These are phyloP conservation scores for Atopsyche davidsoni DNA, from an alignment of 1,140 invertebrate species.

Conservation along the genomic window DNA sequence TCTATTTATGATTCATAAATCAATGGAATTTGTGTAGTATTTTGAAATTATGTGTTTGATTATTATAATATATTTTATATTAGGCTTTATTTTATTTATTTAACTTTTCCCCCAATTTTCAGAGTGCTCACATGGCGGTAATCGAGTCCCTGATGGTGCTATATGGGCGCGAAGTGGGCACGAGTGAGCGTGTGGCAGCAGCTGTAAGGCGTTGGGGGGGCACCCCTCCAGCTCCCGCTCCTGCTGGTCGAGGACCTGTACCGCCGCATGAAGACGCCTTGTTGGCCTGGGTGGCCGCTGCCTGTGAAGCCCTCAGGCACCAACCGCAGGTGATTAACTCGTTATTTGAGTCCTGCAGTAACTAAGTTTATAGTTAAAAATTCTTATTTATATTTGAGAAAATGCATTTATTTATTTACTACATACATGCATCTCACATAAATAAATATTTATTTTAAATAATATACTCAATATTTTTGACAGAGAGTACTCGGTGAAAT, in stretches of 20 bases:
- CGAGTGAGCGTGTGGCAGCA: conserved; percentile 77
- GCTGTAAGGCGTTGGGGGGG: conserved; percentile 70
- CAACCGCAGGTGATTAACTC: conserved; percentile 18
- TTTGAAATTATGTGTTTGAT: conserved; percentile 1
- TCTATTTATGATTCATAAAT: too few species aligned
- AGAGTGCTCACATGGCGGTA: conserved; percentile 94
- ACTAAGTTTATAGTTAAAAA: too few species aligned
- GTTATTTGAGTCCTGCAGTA: too few species aligned
- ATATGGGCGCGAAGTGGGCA: conserved; percentile 90
- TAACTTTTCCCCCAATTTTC: conserved; percentile 34
- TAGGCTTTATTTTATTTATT: background rate
- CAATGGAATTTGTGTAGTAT: conserved; percentile 18
- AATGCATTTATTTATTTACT: too few species aligned
- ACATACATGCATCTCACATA: too few species aligned
- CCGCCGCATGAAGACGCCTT: conserved; percentile 81
- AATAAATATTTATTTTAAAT: too few species aligned
- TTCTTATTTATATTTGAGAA: too few species aligned
- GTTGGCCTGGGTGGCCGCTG: conserved; percentile 86
- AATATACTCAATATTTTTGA: too few species aligned
- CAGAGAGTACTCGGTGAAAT: too few species aligned
- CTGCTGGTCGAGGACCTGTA: conserved; percentile 51
- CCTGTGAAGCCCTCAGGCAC: conserved; percentile 63
- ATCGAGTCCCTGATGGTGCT: conserved; percentile 95
- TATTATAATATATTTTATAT: conserved; percentile 4
- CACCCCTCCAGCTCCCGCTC: conserved; percentile 33